Base-by-base conservation (phyloP, 2,888 invertebrate genomes). In the Apodemia hepburni region DNA sequence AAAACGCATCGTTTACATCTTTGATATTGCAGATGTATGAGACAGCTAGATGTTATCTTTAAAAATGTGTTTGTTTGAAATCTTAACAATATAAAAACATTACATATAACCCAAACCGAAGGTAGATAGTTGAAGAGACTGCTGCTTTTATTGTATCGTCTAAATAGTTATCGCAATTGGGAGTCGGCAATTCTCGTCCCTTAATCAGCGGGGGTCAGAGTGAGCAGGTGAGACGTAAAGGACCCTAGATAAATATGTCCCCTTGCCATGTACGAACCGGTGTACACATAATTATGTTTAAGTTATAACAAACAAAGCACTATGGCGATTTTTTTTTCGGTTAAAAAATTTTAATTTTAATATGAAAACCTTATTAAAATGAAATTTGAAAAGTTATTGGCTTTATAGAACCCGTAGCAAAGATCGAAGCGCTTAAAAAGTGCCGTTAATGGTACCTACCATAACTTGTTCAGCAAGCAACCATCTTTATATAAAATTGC, bases 151-250 rank as follows among this genome's bases (percentile, higher is more conserved):
- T 7, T 15, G 54, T 18, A 15, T 54, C 27, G 54, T 22, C 27
- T 27, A 54, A 54, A 54, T 22, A 27, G 27, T 27, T 27, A 54
- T 27, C 27, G 54, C 54, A 54, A 54, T 27, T 54, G 54, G 54
- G 54, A 54, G 54, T 27, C 54, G 54, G 15, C 22, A 15, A 54
- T 54, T 54, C 54, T 54, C 54, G 54, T 27, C 54, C 54, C 54
- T 54, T 54, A 54, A 54, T 27, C 54, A 27, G 54, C 54, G 54
- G 54, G 54, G 54, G 54, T 54, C 54, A 54, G 11, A 9, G n/a
- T 27, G 22, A 54, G 54, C 54, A 54, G 54, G 54, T 54, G 54
- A 27, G 12, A 54, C 54, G 15, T 27, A 54, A 12, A 9, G 54
- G 27, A 22, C 54, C 51, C 51, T 54, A 54, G 22, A 54, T 54